Evolutionary conservation across 2,797 vertebrate species (phyloP).

Genomic region (Pangasius mekongensis): DNA sequence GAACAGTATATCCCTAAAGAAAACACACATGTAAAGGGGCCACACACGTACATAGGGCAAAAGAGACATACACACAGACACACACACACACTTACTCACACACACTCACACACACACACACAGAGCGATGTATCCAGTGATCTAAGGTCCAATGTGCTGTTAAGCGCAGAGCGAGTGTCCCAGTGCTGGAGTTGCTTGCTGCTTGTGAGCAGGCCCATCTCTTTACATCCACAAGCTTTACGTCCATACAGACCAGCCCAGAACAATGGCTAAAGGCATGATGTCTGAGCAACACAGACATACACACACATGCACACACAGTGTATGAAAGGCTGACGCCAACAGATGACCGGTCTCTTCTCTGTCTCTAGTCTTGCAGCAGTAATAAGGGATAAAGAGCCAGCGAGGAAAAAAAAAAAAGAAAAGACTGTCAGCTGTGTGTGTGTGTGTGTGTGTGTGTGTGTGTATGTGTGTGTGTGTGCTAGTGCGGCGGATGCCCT

Average conservation of each 20-base stretch:
- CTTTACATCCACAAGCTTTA: slow-evolving; percentile 50
- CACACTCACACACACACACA: slow-evolving; percentile 44
- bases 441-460: slow-evolving; percentile 45
- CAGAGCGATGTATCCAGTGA: slow-evolving; percentile 55
- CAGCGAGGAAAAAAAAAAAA: not conserved
- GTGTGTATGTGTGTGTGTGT: slow-evolving; percentile 30
- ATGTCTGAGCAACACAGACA: slow-evolving; percentile 49
- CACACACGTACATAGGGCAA: slow-evolving; percentile 29
- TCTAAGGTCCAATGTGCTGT: slow-evolving; percentile 63
- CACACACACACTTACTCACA: slow-evolving; percentile 17
- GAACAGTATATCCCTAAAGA: slow-evolving; percentile 50
- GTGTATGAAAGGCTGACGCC: slow-evolving; percentile 72
- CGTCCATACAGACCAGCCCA: slow-evolving; percentile 36
- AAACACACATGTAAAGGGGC: slow-evolving; percentile 47
- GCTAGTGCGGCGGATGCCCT: slow-evolving; percentile 64
- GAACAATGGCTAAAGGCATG: slow-evolving; percentile 48
- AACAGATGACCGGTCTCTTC: slow-evolving; percentile 71
- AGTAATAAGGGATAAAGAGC: slow-evolving; percentile 36
- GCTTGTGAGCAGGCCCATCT: slow-evolving; percentile 51
- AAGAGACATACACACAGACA: slow-evolving; percentile 3
- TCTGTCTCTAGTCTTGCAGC: slow-evolving; percentile 66
- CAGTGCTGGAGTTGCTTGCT: slow-evolving; percentile 72
- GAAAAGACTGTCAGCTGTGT: slow-evolving; percentile 36
- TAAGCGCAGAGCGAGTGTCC: slow-evolving; percentile 70
- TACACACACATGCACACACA: slow-evolving; percentile 61